Conservation (phyloP, 2,797 vertebrate species). For the Thripadectes ignobilis region DNA sequence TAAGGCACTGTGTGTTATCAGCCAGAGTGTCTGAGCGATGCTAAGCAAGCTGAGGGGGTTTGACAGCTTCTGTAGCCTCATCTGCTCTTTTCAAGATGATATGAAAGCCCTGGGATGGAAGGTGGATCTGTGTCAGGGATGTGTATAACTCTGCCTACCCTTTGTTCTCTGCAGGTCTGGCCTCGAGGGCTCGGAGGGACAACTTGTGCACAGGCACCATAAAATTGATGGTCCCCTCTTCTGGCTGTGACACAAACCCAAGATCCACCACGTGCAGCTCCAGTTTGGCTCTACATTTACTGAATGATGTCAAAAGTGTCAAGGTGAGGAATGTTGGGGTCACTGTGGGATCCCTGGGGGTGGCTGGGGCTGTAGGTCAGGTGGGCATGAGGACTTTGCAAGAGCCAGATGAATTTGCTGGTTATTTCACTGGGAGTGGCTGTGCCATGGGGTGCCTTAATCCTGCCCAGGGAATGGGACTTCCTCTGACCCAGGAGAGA, state of each 20-base stretch:
- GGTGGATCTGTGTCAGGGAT: background rate
- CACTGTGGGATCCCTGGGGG: accelerated
- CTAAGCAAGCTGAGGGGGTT: background rate
- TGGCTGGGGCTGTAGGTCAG: background rate
- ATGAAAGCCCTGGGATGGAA: background rate
- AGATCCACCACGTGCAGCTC: accelerated
- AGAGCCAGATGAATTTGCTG: background rate
- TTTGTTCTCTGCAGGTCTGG: background rate
- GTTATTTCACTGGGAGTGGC: background rate
- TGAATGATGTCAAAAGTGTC: background rate
- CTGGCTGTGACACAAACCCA: background rate
- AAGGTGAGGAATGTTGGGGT: background rate
- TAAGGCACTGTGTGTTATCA: background rate
- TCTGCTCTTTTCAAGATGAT: background rate
- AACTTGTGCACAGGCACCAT: background rate
- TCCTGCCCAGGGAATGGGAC: background rate
- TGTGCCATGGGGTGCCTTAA: background rate
- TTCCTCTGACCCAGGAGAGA: background rate
- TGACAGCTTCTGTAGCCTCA: background rate
- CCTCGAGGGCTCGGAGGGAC: accelerated
- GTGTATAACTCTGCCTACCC: background rate
- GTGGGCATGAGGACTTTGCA: no score
- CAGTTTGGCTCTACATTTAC: background rate
- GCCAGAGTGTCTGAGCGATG: background rate
- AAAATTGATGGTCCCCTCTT: background rate